Base-by-base conservation (phyloP, 2,888 invertebrate species). In the Athrips mouffetella region DNA sequence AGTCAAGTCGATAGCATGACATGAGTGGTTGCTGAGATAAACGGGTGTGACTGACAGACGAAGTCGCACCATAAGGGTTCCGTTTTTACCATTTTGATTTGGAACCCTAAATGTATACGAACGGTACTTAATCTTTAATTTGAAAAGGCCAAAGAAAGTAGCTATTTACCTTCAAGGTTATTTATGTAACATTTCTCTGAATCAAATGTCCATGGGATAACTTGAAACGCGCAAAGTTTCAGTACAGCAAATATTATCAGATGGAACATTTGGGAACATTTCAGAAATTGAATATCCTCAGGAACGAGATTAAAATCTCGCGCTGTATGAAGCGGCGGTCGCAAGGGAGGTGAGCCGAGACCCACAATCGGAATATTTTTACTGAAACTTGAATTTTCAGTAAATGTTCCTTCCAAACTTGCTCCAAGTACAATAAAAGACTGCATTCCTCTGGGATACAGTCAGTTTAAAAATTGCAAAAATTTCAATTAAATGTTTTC, bases 251-350 rank as follows among this genome's bases (percentile, higher is more conserved):
- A 45, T 41, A n/a, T n/a, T n/a, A 50, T 47, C 33, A 21, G 49
- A 39, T 37, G 39, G 39, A 48, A 40, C 30, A 18, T 15, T 23
- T 40, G 39, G 42, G 53, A 47, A 53, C 51, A 42, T 52, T 48
- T 21, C 39, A 3, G 30, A 53, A 55, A 55, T 55, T 55, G 55
- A 55, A 53, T 49, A 51, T 48, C 48, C 42, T 40, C 37, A 29
- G 40, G 33, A 50, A 47, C 33, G 23, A 49, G 49, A 49, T 55
- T 55, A 51, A 49, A 48, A 50, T 53, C 46, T 41, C 39, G 25
- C 10, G 40, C 45, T 33, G 31, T 41, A 45, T 45, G 49, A 44
- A 47, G 50, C 27, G 41, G 47, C 16, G 40, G 46, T 39, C 49
- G 11, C 52, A 1, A 8, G 49, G 49, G 49, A n/a, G n/a, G n/a